Percentiles rank a stretch among this genome's conserved stretches.
These are phyloP conservation scores for Sinocyclocheilus anophthalmus DNA, from an alignment of 2,113 vertebrate genomes.

Conservation along the genomic window DNA sequence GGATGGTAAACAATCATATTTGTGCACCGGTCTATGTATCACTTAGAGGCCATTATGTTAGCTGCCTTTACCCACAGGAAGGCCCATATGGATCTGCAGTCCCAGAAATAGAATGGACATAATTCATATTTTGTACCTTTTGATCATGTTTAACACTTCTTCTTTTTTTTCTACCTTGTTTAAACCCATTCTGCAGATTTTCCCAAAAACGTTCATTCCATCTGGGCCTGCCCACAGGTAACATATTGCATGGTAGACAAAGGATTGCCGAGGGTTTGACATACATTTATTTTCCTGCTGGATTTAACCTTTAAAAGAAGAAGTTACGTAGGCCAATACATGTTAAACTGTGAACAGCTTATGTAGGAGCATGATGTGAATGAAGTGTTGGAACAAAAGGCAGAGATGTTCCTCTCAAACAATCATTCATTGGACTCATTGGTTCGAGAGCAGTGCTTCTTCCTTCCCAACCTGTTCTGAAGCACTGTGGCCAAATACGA, in stretches of 20 bases:
- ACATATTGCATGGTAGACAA: constrained; percentile 22
- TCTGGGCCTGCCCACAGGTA: constrained; percentile 10
- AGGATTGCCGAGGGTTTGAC: constrained; percentile 38
- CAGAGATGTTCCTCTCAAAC: constrained; percentile 29
- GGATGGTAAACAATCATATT: neutral
- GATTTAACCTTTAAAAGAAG: constrained; percentile 38
- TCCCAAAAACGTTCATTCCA: neutral
- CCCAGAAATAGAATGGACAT: neutral
- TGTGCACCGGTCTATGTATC: constrained; percentile 3
- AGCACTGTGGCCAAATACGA: constrained; percentile 13
- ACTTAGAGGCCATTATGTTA: constrained; percentile 4
- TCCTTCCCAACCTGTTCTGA: constrained; percentile 18
- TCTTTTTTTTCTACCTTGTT: neutral
- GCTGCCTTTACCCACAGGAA: constrained; percentile 33
- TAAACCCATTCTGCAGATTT: neutral
- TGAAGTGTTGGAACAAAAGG: constrained; percentile 18
- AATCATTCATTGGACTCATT: neutral
- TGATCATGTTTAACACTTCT: neutral
- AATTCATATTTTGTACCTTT: neutral
- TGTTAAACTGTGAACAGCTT: constrained; percentile 7
- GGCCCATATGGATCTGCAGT: neutral
- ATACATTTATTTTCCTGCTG: neutral
- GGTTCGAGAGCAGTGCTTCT: neutral
- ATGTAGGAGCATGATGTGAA: constrained; percentile 25
- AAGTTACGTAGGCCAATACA: constrained; percentile 8